These are phyloP conservation scores for Drosophila quinaria DNA, from an alignment of 2,888 invertebrate species.

Conservation along the genomic window DNA sequence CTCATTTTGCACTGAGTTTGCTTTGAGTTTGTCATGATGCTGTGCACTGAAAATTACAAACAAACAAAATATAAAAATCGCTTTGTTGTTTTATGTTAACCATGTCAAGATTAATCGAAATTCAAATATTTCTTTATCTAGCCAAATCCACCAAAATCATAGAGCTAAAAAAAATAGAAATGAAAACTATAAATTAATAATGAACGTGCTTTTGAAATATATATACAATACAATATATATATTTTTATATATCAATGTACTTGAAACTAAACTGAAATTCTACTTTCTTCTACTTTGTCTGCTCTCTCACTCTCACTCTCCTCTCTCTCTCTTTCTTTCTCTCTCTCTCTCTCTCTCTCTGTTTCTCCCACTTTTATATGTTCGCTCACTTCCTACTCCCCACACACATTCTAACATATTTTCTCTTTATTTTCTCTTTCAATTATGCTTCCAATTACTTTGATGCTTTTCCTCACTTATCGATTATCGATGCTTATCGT, in stretches of 20 bases:
- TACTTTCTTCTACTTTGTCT: constrained; percentile 80
- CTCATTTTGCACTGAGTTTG: constrained; percentile 23
- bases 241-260: constrained; percentile 33
- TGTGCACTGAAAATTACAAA: constrained; percentile 27
- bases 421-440: constrained; percentile 13
- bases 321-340: constrained; percentile 49
- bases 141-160: constrained; percentile 29
- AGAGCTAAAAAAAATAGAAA: constrained; percentile 22
- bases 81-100: constrained; percentile 5
- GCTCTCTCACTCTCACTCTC: constrained; percentile 68
- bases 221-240: constrained; percentile 15
- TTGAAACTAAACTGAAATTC: constrained; percentile 64
- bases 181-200: constrained; percentile 18
- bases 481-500: constrained; percentile 4
- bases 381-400: constrained; percentile 24
- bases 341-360: constrained; percentile 48
- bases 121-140: constrained; percentile 28
- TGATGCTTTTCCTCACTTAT: constrained; percentile 23
- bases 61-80: not conserved
- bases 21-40: constrained; percentile 13
- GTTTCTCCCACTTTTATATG: constrained; percentile 32
- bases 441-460: constrained; percentile 33
- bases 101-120: constrained; percentile 41
- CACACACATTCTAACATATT: constrained; percentile 10
- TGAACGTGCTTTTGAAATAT: constrained; percentile 45